Evolutionary conservation across 2,888 invertebrate genomes (phyloP), one percentile per base, ranked within the genome.

Genomic region (Phengaris arion): DNA sequence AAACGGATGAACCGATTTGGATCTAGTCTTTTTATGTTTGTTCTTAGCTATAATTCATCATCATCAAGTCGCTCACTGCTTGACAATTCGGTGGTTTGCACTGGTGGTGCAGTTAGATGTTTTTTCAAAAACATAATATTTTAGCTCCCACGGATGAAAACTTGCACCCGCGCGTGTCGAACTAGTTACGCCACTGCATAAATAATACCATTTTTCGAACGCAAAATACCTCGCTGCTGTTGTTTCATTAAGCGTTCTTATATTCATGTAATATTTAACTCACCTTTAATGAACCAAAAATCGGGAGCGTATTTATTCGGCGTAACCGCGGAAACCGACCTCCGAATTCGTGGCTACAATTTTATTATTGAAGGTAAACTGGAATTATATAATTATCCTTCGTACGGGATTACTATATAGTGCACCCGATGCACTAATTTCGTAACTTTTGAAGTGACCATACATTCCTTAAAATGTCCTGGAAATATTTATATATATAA

Each of bases 101-200:
- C 10, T 22, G 35, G 35, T 35, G 22, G 59, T 59, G 9, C 22
- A 22, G 4, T 15, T 10, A 9, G 10, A 59, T 59, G 22, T 59
- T 59, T 59, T 22, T 15, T 59, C 5, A 15, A 35, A 35, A 64
- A 35, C 8, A 64, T 64, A 2, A 22, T 52, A n/a, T 64, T 64
- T 35, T 64, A 64, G 64, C 12, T 64, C 64, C 6, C 52, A 52
- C 64, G 64, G 12, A 35, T 64, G 35, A 35, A 64, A 64, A 35
- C 12, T 35, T 35, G 64, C 35, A 10, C 64, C 64, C 35, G 59
- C 59, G 13, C 64, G 64, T 64, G 35, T 35, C 64, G 64, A 64
- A 64, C 64, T 64, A 64, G 64, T 64, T 64, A 64, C 64, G 13
- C 35, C 35, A 64, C 64, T 64, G 64, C 64, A 64, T 64, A 64